phyloP scores from a whole-genome alignment of 2,797 vertebrate genomes.

The Leucoraja ocellata region DNA sequence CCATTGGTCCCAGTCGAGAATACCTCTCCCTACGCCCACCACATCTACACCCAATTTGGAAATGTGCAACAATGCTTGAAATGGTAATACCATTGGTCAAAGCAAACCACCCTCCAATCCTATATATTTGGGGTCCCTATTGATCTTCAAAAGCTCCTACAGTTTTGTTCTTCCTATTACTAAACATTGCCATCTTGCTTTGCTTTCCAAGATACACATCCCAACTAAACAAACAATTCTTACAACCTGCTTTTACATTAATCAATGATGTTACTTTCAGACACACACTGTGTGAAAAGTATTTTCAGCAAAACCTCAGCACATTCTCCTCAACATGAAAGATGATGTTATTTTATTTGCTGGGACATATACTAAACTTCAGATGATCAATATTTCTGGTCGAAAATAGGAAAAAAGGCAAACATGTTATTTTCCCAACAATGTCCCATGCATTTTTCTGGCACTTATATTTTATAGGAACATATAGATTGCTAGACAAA shows the following conservation, averaged over 20 bases:
- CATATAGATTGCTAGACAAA: background rate
- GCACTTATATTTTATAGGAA: background rate
- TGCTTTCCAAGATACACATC: background rate
- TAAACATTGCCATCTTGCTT: background rate
- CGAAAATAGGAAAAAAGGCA: background rate
- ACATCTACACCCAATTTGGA: background rate
- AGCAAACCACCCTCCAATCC: background rate
- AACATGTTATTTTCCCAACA: background rate
- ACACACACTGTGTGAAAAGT: background rate
- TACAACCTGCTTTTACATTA: background rate
- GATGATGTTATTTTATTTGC: background rate
- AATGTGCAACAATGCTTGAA: background rate
- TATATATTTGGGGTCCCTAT: background rate
- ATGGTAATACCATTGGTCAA: background rate
- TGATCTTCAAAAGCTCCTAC: background rate
- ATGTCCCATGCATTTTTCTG: background rate
- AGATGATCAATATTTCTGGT: background rate
- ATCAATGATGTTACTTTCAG: background rate
- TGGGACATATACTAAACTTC: background rate
- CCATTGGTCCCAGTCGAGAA: no score
- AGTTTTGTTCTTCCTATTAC: background rate
- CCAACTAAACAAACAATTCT: background rate
- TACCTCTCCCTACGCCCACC: no score
- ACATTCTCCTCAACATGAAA: background rate
- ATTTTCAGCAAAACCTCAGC: background rate